Conservation (phyloP, 1,140 invertebrate genomes). For the Euwallacea fornicatus region DNA sequence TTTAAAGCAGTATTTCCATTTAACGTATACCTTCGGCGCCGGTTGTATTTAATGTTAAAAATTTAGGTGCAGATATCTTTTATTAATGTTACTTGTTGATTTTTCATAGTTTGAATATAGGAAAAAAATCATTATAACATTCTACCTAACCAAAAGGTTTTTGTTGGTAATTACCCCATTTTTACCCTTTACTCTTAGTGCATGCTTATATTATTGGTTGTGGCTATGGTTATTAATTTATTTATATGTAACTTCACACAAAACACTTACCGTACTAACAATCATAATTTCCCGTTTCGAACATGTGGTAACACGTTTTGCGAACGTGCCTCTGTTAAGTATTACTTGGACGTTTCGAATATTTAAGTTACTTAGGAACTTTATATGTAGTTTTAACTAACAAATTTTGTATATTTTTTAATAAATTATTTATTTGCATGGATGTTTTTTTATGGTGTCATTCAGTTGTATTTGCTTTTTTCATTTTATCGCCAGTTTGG, state of each 20-base stretch:
- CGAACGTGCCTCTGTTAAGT: constrained; percentile 6
- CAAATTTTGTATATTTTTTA: constrained; percentile 35
- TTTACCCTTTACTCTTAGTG: constrained; percentile 20
- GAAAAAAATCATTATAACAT: background rate
- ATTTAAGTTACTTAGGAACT: constrained; percentile 18
- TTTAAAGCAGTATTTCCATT: constrained; percentile 6
- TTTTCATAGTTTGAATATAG: background rate
- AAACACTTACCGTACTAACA: constrained; percentile 19
- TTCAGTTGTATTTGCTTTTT: constrained; percentile 33
- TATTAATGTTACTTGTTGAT: constrained; percentile 6
- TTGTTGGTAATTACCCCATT: constrained; percentile 25
- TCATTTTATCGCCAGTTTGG: constrained; percentile 2
- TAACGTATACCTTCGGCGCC: no score
- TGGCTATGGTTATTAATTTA: constrained; percentile 19
- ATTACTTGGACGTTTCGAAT: constrained; percentile 34
- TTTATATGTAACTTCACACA: constrained; percentile 14
- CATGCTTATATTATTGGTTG: constrained; percentile 28
- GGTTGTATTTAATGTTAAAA: constrained; percentile 1
- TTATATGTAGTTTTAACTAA: constrained; percentile 32
- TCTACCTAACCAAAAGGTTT: constrained; percentile 29
- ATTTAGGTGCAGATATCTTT: constrained; percentile 1
- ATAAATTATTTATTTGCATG: constrained; percentile 40
- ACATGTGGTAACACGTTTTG: constrained; percentile 15
- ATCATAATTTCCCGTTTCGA: background rate
- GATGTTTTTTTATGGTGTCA: constrained; percentile 35